phyloP scores from a whole-genome alignment of 2,113 vertebrate species.

The Gallinago media region DNA sequence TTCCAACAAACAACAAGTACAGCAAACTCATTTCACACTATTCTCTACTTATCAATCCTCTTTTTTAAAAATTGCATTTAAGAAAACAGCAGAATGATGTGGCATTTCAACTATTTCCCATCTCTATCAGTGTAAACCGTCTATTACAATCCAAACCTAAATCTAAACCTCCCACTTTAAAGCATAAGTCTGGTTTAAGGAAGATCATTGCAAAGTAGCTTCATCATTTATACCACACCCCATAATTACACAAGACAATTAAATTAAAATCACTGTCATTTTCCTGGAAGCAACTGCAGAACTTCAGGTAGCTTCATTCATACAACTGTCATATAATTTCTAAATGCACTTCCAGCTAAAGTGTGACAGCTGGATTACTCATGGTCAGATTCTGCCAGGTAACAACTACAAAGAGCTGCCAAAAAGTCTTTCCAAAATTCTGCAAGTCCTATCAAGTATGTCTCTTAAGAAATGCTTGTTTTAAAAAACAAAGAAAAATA shows the following conservation, averaged over 20 bases:
- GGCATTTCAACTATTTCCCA: not conserved
- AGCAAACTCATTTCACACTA: not conserved
- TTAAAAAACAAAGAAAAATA: not conserved
- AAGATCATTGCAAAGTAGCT: not conserved
- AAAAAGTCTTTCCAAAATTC: constrained; percentile 26
- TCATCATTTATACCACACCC: constrained; percentile 24
- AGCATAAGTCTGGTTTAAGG: not conserved
- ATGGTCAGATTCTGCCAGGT: constrained; percentile 2
- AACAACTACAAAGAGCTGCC: constrained; percentile 5
- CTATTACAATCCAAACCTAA: not conserved
- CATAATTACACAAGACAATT: constrained; percentile 36
- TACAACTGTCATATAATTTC: constrained; percentile 46
- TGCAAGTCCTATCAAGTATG: not conserved
- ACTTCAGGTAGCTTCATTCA: constrained; percentile 40
- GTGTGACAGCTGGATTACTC: constrained; percentile 39
- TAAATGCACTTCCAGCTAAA: constrained; percentile 33
- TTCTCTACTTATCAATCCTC: not conserved
- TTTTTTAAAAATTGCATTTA: not conserved
- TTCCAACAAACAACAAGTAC: not conserved
- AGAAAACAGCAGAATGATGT: not conserved
- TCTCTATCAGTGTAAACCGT: not conserved
- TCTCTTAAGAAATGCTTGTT: not conserved
- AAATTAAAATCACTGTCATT: constrained; percentile 49
- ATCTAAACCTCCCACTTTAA: not conserved
- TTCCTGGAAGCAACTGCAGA: constrained; percentile 46